Percentiles rank a stretch among this genome's conserved stretches.
Conservation (phyloP, 2,888 invertebrate genomes). For the Agrotis clavis region DNA sequence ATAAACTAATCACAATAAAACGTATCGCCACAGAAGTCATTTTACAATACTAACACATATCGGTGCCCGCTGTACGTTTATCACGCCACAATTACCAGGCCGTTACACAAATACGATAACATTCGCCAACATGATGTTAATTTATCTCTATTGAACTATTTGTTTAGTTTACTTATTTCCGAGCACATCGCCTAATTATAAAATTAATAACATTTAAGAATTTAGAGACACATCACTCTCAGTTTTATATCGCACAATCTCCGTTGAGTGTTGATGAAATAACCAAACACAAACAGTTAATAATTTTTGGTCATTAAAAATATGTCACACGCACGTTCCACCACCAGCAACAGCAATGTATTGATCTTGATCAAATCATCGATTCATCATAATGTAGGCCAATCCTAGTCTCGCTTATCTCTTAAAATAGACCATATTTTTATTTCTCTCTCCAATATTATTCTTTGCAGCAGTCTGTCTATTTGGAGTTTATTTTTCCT, state of each 20-base stretch:
- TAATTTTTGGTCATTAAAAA: not conserved
- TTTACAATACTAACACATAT: constrained; percentile 77
- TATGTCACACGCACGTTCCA: constrained; percentile 21
- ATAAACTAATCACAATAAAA: constrained; percentile 78
- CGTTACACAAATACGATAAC: constrained; percentile 66
- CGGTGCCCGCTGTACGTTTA: constrained; percentile 73
- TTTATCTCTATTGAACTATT: constrained; percentile 56
- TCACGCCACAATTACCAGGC: constrained; percentile 71
- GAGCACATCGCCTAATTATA: constrained; percentile 35
- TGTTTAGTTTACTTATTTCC: constrained; percentile 28
- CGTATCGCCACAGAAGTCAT: constrained; percentile 83
- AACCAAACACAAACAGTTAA: constrained; percentile 1
- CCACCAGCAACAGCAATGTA: constrained; percentile 24
- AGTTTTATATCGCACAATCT: constrained; percentile 3
- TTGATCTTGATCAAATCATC: constrained; percentile 34
- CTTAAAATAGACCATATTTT: not conserved
- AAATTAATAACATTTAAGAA: constrained; percentile 33
- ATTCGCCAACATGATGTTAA: constrained; percentile 54
- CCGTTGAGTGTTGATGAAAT: not conserved
- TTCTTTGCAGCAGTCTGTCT: not conserved
- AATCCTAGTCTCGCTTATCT: constrained; percentile 16
- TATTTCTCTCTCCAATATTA: not conserved
- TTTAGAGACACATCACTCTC: not conserved
- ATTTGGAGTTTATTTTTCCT: constrained; percentile 32
- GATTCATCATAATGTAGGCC: constrained; percentile 31